Conservation (phyloP, 2,888 invertebrate genomes). For the Cerastoderma edule region DNA sequence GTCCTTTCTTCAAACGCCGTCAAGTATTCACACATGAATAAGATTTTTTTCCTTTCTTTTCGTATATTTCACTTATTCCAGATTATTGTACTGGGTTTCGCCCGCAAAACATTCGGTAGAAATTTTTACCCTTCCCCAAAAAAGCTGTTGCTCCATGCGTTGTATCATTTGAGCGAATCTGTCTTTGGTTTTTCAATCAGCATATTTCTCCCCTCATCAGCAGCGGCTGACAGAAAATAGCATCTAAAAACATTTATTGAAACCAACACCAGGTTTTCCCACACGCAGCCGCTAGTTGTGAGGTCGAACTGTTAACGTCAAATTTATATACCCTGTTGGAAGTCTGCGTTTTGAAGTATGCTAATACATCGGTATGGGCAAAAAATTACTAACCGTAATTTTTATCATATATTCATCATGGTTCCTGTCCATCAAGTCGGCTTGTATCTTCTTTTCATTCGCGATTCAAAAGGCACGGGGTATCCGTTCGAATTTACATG, state of each 20-base stretch:
- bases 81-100: slow-evolving; percentile 44
- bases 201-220: slow-evolving; percentile 46
- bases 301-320: slow-evolving; percentile 34
- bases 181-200: slow-evolving; percentile 62
- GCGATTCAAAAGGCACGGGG: background rate
- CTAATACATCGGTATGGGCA: slow-evolving; percentile 12
- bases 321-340: slow-evolving; percentile 16
- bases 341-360: slow-evolving; percentile 18
- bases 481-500: slow-evolving; percentile 36
- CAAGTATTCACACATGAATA: slow-evolving; percentile 3
- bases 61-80: slow-evolving; percentile 57
- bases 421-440: slow-evolving; percentile 56
- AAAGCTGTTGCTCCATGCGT: slow-evolving; percentile 38
- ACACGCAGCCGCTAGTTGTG: slow-evolving; percentile 57
- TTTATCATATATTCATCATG: slow-evolving; percentile 51
- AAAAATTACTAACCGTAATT: slow-evolving; percentile 38
- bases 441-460: slow-evolving; percentile 2
- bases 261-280: slow-evolving; percentile 55
- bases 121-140: slow-evolving; percentile 21
- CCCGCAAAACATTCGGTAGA: slow-evolving; percentile 13
- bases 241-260: slow-evolving; percentile 63
- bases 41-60: slow-evolving; percentile 25
- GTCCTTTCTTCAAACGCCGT: slow-evolving; percentile 9
- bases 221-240: slow-evolving; percentile 56
- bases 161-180: slow-evolving; percentile 50